Evolutionary conservation across 2,797 vertebrate species (phyloP).

Genomic region (Syndactyla subalaris): DNA sequence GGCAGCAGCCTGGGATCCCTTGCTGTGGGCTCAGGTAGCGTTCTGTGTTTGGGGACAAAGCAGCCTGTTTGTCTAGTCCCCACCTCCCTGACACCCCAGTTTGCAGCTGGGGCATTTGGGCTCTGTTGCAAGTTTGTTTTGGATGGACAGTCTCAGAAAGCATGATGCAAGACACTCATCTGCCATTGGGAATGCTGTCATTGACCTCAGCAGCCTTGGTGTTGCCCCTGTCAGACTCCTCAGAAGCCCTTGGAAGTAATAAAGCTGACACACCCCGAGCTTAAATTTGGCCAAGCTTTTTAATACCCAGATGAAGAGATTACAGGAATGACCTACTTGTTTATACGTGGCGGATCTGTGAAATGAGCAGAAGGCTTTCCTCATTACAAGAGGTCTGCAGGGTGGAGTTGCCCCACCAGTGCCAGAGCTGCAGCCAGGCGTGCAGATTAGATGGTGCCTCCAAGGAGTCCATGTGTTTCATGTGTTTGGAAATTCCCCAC

Average conservation of each 20-base stretch:
- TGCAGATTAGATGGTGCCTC: not conserved
- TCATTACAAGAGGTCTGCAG: conserved; percentile 6
- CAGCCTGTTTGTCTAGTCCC: not conserved
- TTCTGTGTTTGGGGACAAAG: not conserved
- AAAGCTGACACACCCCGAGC: conserved; percentile 50
- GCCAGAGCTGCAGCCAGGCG: not conserved
- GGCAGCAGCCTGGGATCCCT: not conserved
- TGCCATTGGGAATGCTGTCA: not conserved
- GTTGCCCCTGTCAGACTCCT: not conserved
- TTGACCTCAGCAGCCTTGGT: not conserved
- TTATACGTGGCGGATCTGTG: not conserved
- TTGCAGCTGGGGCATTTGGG: not conserved
- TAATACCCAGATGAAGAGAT: conserved; percentile 66
- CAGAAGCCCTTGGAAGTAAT: conserved; percentile 15
- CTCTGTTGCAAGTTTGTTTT: not conserved
- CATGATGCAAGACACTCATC: not conserved
- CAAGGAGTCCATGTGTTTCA: not conserved
- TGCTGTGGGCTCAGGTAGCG: rapidly evolving
- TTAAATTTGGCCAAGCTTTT: conserved; percentile 68
- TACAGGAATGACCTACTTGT: conserved; percentile 67
- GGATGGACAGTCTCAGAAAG: not conserved
- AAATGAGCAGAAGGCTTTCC: conserved; percentile 41
- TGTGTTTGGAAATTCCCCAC: not conserved
- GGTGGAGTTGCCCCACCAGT: not conserved
- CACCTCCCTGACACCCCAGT: not conserved